These are phyloP conservation scores for Cherax destructor DNA, from an alignment of 1,140 invertebrate genomes.

Conservation along the genomic window DNA sequence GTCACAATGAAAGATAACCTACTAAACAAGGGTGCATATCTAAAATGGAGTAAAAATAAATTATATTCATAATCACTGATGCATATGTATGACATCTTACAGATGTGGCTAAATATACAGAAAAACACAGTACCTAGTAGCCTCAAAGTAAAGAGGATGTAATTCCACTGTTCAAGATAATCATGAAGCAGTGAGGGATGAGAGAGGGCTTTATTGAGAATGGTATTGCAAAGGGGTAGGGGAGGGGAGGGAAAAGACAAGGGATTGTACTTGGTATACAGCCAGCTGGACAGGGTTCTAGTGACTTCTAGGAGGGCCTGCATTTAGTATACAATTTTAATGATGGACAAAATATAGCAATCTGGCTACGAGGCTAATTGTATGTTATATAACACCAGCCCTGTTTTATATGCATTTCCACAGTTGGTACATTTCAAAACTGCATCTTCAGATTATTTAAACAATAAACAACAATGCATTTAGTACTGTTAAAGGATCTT, in stretches of 20 bases:
- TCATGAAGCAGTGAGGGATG: slow-evolving; percentile 6
- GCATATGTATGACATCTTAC: slow-evolving; percentile 66
- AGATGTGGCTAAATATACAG: slow-evolving; percentile 69
- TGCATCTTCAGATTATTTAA: slow-evolving; percentile 10
- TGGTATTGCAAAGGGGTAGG: neutral
- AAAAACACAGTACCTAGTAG: slow-evolving; percentile 66
- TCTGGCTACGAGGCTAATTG: slow-evolving; percentile 66
- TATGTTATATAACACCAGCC: slow-evolving; percentile 62
- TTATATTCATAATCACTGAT: slow-evolving; percentile 66
- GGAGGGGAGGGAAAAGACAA: slow-evolving; percentile 4
- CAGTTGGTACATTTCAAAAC: slow-evolving; percentile 26
- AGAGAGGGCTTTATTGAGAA: neutral
- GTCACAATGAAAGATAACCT: slow-evolving; percentile 65
- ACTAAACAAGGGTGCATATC: slow-evolving; percentile 62
- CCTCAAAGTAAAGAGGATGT: slow-evolving; percentile 54
- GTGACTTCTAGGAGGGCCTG: slow-evolving; percentile 57
- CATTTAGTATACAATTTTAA: slow-evolving; percentile 58
- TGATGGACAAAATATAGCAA: slow-evolving; percentile 62
- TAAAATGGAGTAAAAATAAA: slow-evolving; percentile 69
- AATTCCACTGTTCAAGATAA: slow-evolving; percentile 15
- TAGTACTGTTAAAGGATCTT: neutral
- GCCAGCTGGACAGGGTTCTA: slow-evolving; percentile 63
- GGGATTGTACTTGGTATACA: slow-evolving; percentile 65
- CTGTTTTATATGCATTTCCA: slow-evolving; percentile 43
- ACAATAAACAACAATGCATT: neutral